These are phyloP conservation scores for Semicossyphus pulcher DNA, from an alignment of 2,113 vertebrate species.

Conservation along the genomic window DNA sequence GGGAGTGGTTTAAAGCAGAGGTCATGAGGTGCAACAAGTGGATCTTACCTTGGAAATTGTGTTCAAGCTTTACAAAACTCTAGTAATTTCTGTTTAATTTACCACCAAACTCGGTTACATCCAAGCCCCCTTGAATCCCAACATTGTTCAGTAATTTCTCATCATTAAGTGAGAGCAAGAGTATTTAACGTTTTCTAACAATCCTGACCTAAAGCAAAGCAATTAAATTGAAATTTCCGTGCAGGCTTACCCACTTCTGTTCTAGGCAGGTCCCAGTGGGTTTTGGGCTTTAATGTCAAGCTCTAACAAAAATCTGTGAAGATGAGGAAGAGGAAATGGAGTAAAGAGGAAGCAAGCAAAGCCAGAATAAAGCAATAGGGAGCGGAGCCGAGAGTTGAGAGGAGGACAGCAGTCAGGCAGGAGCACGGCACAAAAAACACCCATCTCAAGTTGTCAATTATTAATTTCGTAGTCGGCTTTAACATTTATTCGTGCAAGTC, in stretches of 20 bases:
- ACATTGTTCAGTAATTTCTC: slow-evolving; percentile 18
- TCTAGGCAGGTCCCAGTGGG: slow-evolving; percentile 40
- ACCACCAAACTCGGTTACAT: background rate
- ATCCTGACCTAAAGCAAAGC: slow-evolving; percentile 54
- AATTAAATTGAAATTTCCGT: slow-evolving; percentile 56
- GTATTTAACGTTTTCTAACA: slow-evolving; percentile 60
- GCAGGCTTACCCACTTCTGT: slow-evolving; percentile 28
- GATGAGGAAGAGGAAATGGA: slow-evolving; percentile 46
- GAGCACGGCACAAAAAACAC: slow-evolving; percentile 45
- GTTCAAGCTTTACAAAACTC: background rate
- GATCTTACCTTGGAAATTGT: background rate
- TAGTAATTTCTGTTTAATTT: background rate
- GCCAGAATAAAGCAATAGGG: slow-evolving; percentile 37
- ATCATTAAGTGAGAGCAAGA: slow-evolving; percentile 38
- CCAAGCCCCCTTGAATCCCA: slow-evolving; percentile 3
- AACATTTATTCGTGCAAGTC: slow-evolving; percentile 59
- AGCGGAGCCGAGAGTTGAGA: slow-evolving; percentile 23
- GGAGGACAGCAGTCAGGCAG: slow-evolving; percentile 35
- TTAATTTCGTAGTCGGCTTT: slow-evolving; percentile 55
- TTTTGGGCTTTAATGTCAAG: slow-evolving; percentile 66
- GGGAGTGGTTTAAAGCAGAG: background rate
- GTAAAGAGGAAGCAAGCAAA: slow-evolving; percentile 33
- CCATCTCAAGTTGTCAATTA: slow-evolving; percentile 66
- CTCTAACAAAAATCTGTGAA: slow-evolving; percentile 46
- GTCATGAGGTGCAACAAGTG: background rate